phyloP scores from a whole-genome alignment of 2,797 vertebrate species.

The Neoniphon sammara region DNA sequence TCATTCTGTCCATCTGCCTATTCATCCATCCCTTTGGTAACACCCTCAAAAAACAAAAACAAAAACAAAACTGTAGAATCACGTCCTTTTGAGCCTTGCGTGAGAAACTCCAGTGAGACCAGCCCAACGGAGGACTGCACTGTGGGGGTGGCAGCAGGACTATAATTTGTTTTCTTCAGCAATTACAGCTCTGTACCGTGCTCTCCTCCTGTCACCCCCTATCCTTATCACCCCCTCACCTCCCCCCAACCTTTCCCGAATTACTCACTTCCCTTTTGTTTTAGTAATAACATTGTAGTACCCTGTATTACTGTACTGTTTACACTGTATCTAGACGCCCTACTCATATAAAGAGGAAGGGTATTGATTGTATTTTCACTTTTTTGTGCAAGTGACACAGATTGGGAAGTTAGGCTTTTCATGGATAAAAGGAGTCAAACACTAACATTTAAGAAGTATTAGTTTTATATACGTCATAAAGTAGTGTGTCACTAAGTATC shows the following conservation, averaged over 20 bases:
- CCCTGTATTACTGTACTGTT: slow-evolving; percentile 74
- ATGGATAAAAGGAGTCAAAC: slow-evolving; percentile 23
- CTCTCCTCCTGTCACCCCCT: slow-evolving; percentile 6
- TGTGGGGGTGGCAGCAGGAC: slow-evolving; percentile 11
- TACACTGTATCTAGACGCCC: slow-evolving; percentile 59
- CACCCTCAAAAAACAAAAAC: too few species aligned
- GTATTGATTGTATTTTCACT: slow-evolving; percentile 18
- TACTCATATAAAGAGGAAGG: not conserved
- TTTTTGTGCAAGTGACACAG: not conserved
- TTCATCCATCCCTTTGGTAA: slow-evolving; percentile 4
- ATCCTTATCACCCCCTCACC: not conserved
- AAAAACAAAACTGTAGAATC: not conserved
- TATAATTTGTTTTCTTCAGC: slow-evolving; percentile 38
- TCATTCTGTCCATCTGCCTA: not conserved
- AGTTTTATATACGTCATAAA: not conserved
- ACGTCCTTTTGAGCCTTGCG: not conserved
- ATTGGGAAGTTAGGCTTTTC: slow-evolving; percentile 3
- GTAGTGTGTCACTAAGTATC: not conserved
- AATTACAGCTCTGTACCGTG: slow-evolving; percentile 22
- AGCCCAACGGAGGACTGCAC: slow-evolving; percentile 14
- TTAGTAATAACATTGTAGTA: slow-evolving; percentile 71
- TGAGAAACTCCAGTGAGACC: slow-evolving; percentile 32
- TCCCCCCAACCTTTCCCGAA: slow-evolving; percentile 13
- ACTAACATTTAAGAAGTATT: slow-evolving; percentile 28
- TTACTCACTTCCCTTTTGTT: slow-evolving; percentile 50